These are phyloP conservation scores for Euwallacea fornicatus DNA, from an alignment of 1,140 invertebrate species.

Conservation along the genomic window DNA sequence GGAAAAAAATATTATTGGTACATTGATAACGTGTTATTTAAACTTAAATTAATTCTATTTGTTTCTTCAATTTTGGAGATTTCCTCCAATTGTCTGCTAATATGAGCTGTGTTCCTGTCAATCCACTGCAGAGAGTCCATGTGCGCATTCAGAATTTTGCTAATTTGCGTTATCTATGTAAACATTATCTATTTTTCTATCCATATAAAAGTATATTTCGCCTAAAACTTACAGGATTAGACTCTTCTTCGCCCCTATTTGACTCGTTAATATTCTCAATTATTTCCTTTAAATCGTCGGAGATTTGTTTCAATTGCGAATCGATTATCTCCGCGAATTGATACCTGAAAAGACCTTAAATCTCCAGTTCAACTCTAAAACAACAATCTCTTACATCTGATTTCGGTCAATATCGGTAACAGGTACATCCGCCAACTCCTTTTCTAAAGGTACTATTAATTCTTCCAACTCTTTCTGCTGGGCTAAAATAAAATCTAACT, in stretches of 20 bases:
- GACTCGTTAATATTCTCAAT: constrained; percentile 92
- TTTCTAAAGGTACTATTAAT: constrained; percentile 81
- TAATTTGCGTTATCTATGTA: constrained; percentile 82
- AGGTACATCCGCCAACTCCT: constrained; percentile 70
- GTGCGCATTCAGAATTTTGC: constrained; percentile 92
- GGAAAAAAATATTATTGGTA: constrained; percentile 1
- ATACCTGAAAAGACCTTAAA: constrained; percentile 61
- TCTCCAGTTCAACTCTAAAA: not conserved
- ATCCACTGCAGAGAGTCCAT: constrained; percentile 96
- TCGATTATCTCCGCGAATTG: constrained; percentile 87
- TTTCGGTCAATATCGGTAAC: constrained; percentile 84
- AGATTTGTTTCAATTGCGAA: constrained; percentile 91
- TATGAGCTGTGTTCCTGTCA: constrained; percentile 72
- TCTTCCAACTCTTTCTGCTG: constrained; percentile 93
- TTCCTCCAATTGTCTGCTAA: constrained; percentile 80
- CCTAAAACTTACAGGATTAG: constrained; percentile 73
- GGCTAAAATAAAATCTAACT: constrained; percentile 90
- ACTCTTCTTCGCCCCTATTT: constrained; percentile 78
- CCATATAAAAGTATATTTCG: constrained; percentile 26
- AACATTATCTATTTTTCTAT: constrained; percentile 25
- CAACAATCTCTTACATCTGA: constrained; percentile 64
- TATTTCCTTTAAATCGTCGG: constrained; percentile 91
- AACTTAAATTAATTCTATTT: constrained; percentile 56
- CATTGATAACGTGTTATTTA: constrained; percentile 34
- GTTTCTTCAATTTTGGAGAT: constrained; percentile 80